Conservation (phyloP, 2,888 invertebrate genomes). For the Saturnia japonica region DNA sequence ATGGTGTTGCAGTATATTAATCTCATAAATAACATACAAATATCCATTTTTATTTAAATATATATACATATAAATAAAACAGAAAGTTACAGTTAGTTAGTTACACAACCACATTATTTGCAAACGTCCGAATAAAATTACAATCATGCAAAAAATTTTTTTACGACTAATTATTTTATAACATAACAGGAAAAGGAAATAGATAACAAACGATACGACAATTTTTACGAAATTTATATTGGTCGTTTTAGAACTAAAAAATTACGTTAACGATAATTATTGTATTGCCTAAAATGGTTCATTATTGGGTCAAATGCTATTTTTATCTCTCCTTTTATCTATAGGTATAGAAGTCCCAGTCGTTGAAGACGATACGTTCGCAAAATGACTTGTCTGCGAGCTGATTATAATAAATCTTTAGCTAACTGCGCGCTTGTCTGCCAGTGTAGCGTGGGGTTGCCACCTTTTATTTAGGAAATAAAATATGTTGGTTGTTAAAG, state of each 20-base stretch:
- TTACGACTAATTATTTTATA: background rate
- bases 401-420: background rate
- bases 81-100: background rate
- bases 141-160: conserved; percentile 3
- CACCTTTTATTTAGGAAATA: background rate
- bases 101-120: too few relatives aligned
- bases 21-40: too few relatives aligned
- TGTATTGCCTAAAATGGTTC: background rate
- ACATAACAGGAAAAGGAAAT: conserved; percentile 14
- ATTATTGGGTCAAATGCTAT: too few relatives aligned
- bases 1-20: too few relatives aligned
- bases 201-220: background rate
- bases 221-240: background rate
- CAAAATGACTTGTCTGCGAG: background rate
- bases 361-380: background rate
- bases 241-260: background rate
- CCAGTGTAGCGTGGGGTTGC: background rate
- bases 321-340: background rate
- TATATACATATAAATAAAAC: background rate
- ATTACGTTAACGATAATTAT: background rate
- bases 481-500: background rate
- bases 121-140: background rate
- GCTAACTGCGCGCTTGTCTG: background rate
- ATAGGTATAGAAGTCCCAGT: background rate
- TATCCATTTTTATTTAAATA: too few relatives aligned